Evolutionary conservation across 2,113 vertebrate genomes (phyloP).

Genomic region (Heterochromis multidens): DNA sequence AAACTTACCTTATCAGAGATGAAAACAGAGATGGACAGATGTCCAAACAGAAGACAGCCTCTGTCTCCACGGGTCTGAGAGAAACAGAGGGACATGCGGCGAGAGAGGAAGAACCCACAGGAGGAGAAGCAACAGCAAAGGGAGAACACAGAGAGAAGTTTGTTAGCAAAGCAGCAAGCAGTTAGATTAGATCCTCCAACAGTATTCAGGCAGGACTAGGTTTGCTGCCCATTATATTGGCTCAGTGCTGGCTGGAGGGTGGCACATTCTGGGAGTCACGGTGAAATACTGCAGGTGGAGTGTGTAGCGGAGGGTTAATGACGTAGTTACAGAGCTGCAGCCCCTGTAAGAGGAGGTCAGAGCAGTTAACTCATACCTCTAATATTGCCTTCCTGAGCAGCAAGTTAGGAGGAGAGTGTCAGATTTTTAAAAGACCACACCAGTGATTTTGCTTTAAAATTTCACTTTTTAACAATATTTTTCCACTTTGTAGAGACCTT

Average conservation of each 20-base stretch:
- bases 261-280: slow-evolving; percentile 64
- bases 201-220: background rate
- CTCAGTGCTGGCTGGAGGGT: slow-evolving; percentile 35
- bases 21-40: slow-evolving; percentile 56
- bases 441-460: background rate
- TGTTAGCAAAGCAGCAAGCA: slow-evolving; percentile 36
- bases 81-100: background rate
- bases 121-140: slow-evolving; percentile 5
- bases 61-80: slow-evolving; percentile 29
- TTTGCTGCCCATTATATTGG: slow-evolving; percentile 45
- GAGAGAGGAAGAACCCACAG: background rate
- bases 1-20: slow-evolving; percentile 58
- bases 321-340: slow-evolving; percentile 18
- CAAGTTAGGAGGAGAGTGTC: background rate
- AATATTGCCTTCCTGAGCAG: slow-evolving; percentile 15
- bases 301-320: slow-evolving; percentile 29
- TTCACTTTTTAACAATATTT: background rate
- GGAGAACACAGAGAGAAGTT: slow-evolving; percentile 33
- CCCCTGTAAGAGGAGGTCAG: slow-evolving; percentile 15
- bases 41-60: slow-evolving; percentile 53
- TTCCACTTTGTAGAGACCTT: background rate
- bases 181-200: slow-evolving; percentile 13
- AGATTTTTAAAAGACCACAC: background rate
- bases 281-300: slow-evolving; percentile 71
- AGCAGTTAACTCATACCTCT: slow-evolving; percentile 31